phyloP scores from a whole-genome alignment of 2,888 invertebrate species.

The Cyrtodaria siliqua region DNA sequence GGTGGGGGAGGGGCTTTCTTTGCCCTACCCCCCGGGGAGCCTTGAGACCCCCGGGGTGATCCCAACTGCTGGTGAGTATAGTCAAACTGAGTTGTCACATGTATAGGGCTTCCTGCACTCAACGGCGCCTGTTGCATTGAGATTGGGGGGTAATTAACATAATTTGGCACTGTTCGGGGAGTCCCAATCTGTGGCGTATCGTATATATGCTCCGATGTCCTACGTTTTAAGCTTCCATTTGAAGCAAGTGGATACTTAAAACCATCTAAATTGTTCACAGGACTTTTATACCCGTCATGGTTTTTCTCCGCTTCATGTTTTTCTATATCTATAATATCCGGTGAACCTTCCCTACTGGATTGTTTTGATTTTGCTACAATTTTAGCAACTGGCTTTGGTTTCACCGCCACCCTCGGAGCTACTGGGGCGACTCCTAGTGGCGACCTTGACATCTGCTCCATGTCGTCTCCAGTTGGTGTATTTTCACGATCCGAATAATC shows the following conservation, averaged over 20 bases:
- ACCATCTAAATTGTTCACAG: conserved; percentile 62
- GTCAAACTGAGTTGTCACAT: conserved; percentile 69
- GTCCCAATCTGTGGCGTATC: conserved; percentile 73
- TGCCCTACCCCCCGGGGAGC: conserved; percentile 62
- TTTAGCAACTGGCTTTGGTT: conserved; percentile 86
- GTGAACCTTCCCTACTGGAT: conserved; percentile 76
- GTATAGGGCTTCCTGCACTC: conserved; percentile 56
- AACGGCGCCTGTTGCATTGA: conserved; percentile 56
- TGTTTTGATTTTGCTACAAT: conserved; percentile 81
- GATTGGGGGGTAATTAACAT: conserved; percentile 65
- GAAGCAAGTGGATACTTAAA: conserved; percentile 59
- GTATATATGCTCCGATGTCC: conserved; percentile 76
- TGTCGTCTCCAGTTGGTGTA: conserved; percentile 71
- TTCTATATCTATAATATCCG: conserved; percentile 77
- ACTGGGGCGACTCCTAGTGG: conserved; percentile 88
- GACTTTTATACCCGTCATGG: conserved; percentile 71
- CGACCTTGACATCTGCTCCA: conserved; percentile 50
- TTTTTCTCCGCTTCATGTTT: conserved; percentile 76
- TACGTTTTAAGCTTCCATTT: conserved; percentile 62
- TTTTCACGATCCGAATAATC: conserved; percentile 68
- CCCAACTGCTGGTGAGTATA: conserved; percentile 58
- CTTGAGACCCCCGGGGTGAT: conserved; percentile 64
- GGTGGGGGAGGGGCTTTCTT: conserved; percentile 87
- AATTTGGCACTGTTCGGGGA: conserved; percentile 60
- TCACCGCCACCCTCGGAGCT: conserved; percentile 93